Evolutionary conservation across 2,888 invertebrate species (phyloP).

Genomic region (Agriopis leucophaearia): DNA sequence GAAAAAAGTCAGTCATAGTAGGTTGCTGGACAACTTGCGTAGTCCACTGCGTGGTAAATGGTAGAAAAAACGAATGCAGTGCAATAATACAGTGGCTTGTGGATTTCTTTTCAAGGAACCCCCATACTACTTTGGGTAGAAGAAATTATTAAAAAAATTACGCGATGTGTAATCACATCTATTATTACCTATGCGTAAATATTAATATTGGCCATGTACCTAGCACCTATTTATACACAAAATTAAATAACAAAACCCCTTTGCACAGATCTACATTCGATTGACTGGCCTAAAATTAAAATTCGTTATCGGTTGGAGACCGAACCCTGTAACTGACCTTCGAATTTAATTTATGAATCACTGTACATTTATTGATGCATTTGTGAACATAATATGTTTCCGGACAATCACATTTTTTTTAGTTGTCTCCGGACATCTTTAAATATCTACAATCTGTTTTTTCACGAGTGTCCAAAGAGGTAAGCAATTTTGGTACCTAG

Average conservation of each 20-base stretch:
- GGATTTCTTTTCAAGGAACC: not conserved
- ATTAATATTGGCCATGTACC: constrained; percentile 5
- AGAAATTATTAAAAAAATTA: not conserved
- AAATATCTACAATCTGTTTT: too few species aligned
- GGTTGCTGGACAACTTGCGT: not conserved
- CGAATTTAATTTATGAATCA: constrained; percentile 1
- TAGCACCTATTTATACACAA: constrained; percentile 24
- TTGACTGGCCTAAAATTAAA: constrained; percentile 39
- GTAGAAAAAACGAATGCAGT: constrained; percentile 7
- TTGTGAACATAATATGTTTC: too few species aligned
- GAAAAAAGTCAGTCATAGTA: not conserved
- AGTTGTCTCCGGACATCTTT: too few species aligned
- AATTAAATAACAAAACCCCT: constrained; percentile 16
- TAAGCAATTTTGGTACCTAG: too few species aligned
- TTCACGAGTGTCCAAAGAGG: too few species aligned
- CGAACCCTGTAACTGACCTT: constrained; percentile 1
- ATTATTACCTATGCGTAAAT: not conserved
- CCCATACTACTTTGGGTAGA: not conserved
- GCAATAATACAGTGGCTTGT: constrained; percentile 16
- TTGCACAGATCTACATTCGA: constrained; percentile 33
- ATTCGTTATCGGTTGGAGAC: constrained; percentile 57
- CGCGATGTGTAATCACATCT: not conserved
- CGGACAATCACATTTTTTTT: not conserved
- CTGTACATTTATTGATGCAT: not conserved
- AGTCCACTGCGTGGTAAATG: not conserved